Evolutionary conservation across 2,113 vertebrate species (phyloP), one percentile per base, ranked within the genome.

Genomic region (Phaethon lepturus): DNA sequence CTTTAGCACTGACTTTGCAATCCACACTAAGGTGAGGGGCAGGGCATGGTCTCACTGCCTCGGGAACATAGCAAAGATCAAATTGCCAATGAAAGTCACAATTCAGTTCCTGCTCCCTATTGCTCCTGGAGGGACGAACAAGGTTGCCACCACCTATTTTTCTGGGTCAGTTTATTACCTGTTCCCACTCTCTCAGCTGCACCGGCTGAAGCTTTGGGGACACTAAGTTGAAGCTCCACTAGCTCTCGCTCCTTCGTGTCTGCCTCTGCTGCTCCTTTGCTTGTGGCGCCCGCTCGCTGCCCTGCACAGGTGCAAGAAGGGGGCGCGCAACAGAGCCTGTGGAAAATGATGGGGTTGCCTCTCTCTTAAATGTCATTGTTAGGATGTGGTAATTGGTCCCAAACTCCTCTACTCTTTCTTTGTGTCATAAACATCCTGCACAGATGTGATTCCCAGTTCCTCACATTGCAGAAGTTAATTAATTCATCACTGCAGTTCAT

Each of bases 21-120:
- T 89, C 88, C 94, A 87, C 69, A 38, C 76, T 84, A 95, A 97
- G 95, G 96, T 96, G 95, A 97, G 95, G 94, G 94, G 88, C 96
- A 97, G 96, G 92, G 91, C 97, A 97, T 89, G 89, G 91, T 81
- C 84, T 95, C 73, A 8, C 64, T 87, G 92, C 95, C 93, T 96
- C 16, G 1, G 86, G 86, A 96, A 15, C 49, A 56, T 1, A 84
- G 56, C 52, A 66, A 86, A 89, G 83, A 94, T 97, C 93, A 94
- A 94, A 93, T 95, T 95, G 91, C 91, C 91, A 94, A 50, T 67
- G 83, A 89, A 94, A 95, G 76, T 97, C 83, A 69, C 76, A 91
- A n/a, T 89, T 91, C 77, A 33, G 87, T 94, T 90, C 80, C 74
- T 79, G 58, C 38, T 97, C 89, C 69, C 40, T 73, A 2, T 62